Conservation (phyloP, 23 tunicate genomes). For the Halocynthia aurantium region DNA sequence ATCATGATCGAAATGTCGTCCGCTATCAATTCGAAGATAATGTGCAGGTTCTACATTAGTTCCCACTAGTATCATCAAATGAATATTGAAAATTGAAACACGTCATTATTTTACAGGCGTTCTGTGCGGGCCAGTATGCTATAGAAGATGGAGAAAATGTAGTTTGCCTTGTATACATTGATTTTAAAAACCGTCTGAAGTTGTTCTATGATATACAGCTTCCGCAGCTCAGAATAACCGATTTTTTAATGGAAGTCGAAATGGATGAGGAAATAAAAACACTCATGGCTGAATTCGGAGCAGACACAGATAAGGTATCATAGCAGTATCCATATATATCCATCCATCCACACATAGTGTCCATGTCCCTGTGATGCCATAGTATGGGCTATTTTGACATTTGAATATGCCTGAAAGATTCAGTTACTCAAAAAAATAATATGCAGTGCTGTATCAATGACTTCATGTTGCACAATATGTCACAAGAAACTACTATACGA, state of each 20-base stretch:
- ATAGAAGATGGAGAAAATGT: slow-evolving; percentile 38
- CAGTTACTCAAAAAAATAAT: too few relatives aligned
- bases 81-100: too few relatives aligned
- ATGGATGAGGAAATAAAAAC: slow-evolving; percentile 30
- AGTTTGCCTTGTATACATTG: slow-evolving; percentile 70
- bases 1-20: slow-evolving; percentile 91
- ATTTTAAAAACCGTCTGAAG: slow-evolving; percentile 48
- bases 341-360: neutral
- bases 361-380: neutral
- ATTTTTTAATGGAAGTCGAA: slow-evolving; percentile 57
- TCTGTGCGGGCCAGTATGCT: slow-evolving; percentile 69
- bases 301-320: slow-evolving; percentile 11
- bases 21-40: slow-evolving; percentile 67
- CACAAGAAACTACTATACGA: too few relatives aligned
- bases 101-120: slow-evolving; percentile 40
- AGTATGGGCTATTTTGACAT: too few relatives aligned
- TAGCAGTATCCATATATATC: neutral
- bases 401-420: too few relatives aligned
- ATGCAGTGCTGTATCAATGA: too few relatives aligned
- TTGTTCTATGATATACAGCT: slow-evolving; percentile 70
- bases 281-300: slow-evolving; percentile 22
- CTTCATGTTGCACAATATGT: too few relatives aligned
- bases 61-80: too few relatives aligned
- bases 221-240: slow-evolving; percentile 51
- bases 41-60: slow-evolving; percentile 42